Percentiles rank a stretch among this genome's conserved stretches.
These are phyloP conservation scores for Drosophila eugracilis DNA, from an alignment of 1,140 invertebrate genomes.

Conservation along the genomic window DNA sequence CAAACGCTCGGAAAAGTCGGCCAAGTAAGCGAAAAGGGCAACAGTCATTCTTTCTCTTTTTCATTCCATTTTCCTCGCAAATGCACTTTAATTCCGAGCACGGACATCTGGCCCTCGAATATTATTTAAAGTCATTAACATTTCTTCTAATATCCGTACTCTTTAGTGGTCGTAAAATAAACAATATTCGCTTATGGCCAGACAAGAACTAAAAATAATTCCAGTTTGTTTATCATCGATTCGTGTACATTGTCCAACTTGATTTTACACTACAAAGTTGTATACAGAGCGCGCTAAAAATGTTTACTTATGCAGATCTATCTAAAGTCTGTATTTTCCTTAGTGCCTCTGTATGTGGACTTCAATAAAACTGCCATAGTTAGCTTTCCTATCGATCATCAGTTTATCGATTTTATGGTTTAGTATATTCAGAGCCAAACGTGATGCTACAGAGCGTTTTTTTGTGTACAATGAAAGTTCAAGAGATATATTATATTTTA, in stretches of 20 bases:
- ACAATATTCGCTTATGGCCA: conserved; percentile 50
- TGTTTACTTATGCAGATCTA: conserved; percentile 56
- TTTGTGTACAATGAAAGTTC: conserved; percentile 22
- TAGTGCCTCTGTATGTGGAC: conserved; percentile 9
- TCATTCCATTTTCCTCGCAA: not conserved
- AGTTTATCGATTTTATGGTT: conserved; percentile 50
- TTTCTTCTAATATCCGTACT: conserved; percentile 65
- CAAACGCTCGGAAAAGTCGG: conserved; percentile 76
- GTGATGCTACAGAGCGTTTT: conserved; percentile 19
- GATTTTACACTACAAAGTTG: conserved; percentile 59
- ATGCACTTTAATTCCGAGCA: conserved; percentile 22
- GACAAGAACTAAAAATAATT: conserved; percentile 62
- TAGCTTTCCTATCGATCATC: conserved; percentile 61
- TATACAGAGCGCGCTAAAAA: conserved; percentile 23
- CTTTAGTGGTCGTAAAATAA: conserved; percentile 73
- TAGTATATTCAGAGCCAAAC: conserved; percentile 1
- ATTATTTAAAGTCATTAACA: conserved; percentile 72
- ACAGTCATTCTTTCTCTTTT: not conserved
- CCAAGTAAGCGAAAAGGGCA: conserved; percentile 63
- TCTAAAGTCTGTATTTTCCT: conserved; percentile 27
- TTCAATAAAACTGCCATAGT: conserved; percentile 56
- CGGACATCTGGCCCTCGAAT: conserved; percentile 62
- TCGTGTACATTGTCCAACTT: conserved; percentile 63
- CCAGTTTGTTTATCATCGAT: conserved; percentile 65
- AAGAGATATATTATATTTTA: conserved; percentile 18